These are phyloP conservation scores for Dipodomys merriami DNA, from an alignment of 2,113 vertebrate species.

Conservation along the genomic window DNA sequence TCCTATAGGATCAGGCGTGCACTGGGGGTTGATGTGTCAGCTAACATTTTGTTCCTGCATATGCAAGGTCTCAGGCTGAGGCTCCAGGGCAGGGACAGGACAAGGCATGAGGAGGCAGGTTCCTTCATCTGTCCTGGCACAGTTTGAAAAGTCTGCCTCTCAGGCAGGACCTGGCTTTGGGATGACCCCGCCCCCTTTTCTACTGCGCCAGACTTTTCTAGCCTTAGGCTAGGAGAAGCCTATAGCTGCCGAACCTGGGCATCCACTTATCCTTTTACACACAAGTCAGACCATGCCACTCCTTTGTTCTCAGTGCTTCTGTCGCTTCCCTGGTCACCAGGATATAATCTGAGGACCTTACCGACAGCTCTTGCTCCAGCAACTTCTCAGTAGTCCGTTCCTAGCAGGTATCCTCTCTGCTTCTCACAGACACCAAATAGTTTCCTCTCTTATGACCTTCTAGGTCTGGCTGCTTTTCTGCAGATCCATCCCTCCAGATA, in stretches of 20 bases:
- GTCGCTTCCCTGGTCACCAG: background rate
- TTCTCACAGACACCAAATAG: background rate
- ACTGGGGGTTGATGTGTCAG: background rate
- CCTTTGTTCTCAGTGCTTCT: background rate
- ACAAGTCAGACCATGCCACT: background rate
- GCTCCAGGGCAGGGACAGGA: background rate
- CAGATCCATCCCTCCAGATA: background rate
- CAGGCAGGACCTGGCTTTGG: background rate
- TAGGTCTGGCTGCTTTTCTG: background rate
- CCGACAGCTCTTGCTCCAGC: rapidly evolving
- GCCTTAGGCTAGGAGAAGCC: conserved; percentile 26
- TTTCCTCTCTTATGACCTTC: background rate
- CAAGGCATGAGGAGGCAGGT: conserved; percentile 38
- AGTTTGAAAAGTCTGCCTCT: conserved; percentile 19
- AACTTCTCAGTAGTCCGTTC: background rate
- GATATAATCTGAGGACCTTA: background rate
- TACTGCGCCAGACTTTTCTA: background rate
- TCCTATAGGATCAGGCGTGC: background rate
- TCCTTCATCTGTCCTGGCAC: background rate
- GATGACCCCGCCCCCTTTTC: background rate
- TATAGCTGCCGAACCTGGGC: background rate
- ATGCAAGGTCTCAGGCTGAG: background rate
- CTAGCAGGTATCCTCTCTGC: background rate
- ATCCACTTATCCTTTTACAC: background rate
- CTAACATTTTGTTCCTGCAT: background rate